A percentile compares a stretch with the other conserved stretches of the same genome.
phyloP scores from a whole-genome alignment of 2,888 invertebrate genomes.

The Polymixis lichenea region DNA sequence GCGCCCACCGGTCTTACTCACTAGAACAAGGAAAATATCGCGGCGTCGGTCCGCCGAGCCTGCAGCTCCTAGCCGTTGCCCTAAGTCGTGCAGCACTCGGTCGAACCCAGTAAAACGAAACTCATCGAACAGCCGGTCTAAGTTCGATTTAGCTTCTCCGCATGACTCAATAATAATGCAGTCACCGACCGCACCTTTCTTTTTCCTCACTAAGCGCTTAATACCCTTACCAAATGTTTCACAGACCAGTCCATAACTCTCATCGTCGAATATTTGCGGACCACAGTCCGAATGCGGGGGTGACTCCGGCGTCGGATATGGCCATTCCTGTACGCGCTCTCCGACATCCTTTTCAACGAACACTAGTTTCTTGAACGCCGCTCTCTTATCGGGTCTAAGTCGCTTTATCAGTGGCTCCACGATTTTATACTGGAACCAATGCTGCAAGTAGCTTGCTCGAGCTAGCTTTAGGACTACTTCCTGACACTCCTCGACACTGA shows the following conservation, averaged over 20 bases:
- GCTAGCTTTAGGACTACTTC: slow-evolving; percentile 73
- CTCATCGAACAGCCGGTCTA: slow-evolving; percentile 78
- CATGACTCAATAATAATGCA: not conserved
- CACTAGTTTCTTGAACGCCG: slow-evolving; percentile 73
- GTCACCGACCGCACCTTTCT: not conserved
- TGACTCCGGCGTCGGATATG: slow-evolving; percentile 66
- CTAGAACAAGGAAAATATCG: slow-evolving; percentile 80
- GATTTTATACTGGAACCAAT: slow-evolving; percentile 74
- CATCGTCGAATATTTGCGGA: slow-evolving; percentile 62
- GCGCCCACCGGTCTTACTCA: slow-evolving; percentile 81
- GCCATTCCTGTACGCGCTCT: slow-evolving; percentile 69
- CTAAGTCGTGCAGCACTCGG: slow-evolving; percentile 75
- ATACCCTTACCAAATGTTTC: fast-evolving
- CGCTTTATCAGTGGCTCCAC: slow-evolving; percentile 78
- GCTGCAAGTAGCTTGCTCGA: slow-evolving; percentile 71
- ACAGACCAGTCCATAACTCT: slow-evolving; percentile 2
- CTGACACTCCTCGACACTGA: slow-evolving; percentile 74
- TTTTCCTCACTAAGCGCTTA: slow-evolving; percentile 18
- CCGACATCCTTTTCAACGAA: slow-evolving; percentile 76
- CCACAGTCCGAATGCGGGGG: not conserved
- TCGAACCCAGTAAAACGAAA: slow-evolving; percentile 79
- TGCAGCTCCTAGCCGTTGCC: slow-evolving; percentile 71
- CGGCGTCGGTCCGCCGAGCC: slow-evolving; percentile 76
- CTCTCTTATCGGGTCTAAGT: slow-evolving; percentile 68
- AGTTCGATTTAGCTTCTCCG: slow-evolving; percentile 57